Conservation (phyloP, 1,140 invertebrate species). For the Hyphantria cunea region DNA sequence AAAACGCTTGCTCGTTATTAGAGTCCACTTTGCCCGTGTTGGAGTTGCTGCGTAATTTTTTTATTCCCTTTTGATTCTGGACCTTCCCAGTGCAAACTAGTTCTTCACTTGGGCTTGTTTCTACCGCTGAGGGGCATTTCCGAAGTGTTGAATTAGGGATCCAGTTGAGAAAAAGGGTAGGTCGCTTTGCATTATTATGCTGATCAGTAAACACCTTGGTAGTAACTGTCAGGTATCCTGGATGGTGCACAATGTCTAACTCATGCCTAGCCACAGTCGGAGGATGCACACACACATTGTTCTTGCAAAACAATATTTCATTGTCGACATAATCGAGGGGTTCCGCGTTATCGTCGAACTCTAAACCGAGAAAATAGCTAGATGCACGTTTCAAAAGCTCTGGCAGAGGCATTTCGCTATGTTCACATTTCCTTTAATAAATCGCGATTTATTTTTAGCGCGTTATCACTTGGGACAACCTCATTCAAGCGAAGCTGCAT, state of each 20-base stretch:
- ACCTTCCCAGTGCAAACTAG: conserved; percentile 50
- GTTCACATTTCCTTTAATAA: conserved; percentile 65
- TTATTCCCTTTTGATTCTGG: conserved; percentile 57
- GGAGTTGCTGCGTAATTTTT: conserved; percentile 35
- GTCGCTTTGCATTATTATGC: conserved; percentile 86
- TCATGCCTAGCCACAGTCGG: conserved; percentile 90
- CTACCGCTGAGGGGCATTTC: conserved; percentile 91
- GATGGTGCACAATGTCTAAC: conserved; percentile 92
- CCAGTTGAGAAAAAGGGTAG: conserved; percentile 95
- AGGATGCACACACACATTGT: conserved; percentile 98
- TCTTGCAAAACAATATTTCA: conserved; percentile 93
- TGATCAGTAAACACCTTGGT: conserved; percentile 88
- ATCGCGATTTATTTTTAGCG: conserved; percentile 33
- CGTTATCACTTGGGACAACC: conserved; percentile 61
- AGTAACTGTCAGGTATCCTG: conserved; percentile 94
- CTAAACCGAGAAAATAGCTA: conserved; percentile 88
- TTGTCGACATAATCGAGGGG: conserved; percentile 88
- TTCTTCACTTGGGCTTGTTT: conserved; percentile 81
- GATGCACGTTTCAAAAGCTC: conserved; percentile 89
- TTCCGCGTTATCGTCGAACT: conserved; percentile 82
- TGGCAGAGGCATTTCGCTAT: conserved; percentile 86
- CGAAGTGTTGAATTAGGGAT: conserved; percentile 95
- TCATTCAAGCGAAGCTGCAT: conserved; percentile 52
- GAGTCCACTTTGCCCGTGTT: conserved; percentile 45
- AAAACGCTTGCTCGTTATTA: conserved; percentile 73